Evolutionary conservation across 2,888 invertebrate genomes (phyloP), one percentile per base, ranked within the genome.

Genomic region (Spisula subtruncata): DNA sequence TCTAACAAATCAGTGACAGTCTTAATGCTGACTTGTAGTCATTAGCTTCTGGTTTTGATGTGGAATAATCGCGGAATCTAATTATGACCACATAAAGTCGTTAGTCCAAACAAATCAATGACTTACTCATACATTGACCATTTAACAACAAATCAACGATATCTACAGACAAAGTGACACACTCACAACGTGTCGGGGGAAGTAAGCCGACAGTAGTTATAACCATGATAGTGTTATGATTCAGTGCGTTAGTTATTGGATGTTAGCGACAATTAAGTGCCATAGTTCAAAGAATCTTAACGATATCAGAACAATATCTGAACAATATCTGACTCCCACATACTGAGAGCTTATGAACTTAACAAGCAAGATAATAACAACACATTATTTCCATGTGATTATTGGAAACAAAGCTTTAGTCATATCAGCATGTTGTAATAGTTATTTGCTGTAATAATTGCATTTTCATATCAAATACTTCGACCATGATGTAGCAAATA

Each of bases 21-120:
- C 25, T n/a, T 10, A 66, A 25, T 25, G 41, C 60, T 10, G 60
- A 66, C 60, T n/a, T 12, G n/a, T n/a, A n/a, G 60, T 25, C 25
- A 66, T 66, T 66, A 66, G 20, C 25, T 66, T n/a, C 60, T 6
- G 5, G 6, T 10, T 66, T 4, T 25, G 25, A 66, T 66, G 60
- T 25, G n/a, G 25, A 66, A 66, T 25, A n/a, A n/a, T 66, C 25
- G 0, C 4, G 60, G 1, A 66, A 66, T 5, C 10, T 66, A 25
- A 66, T 66, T 66, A 66, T 66, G 10, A 10, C 25, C 60, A 25
- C n/a, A 66, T n/a, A 66, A 25, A 25, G 60, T 66, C 60, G n/a
- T 25, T 66, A 25, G 5, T 25, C n/a, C 60, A 66, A 60, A 66
- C 60, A n/a, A 66, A 66, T 66, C 60, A 66, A 66, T 66, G 60